Conservation (phyloP, 2,113 vertebrate species). For the Pangasianodon hypophthalmus region DNA sequence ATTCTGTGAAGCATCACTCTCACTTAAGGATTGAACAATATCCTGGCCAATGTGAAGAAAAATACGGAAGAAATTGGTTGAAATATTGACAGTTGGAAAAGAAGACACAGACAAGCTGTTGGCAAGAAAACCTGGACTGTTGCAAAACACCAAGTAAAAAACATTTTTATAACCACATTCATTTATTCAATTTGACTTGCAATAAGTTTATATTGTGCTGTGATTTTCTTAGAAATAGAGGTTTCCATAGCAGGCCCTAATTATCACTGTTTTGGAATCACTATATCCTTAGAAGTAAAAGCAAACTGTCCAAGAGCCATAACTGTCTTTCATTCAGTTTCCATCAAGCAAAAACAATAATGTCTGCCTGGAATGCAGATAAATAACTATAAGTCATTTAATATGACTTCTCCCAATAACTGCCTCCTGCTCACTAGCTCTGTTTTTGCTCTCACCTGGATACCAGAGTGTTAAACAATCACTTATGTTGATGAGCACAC, state of each 20-base stretch:
- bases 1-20: not conserved
- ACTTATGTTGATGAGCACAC: conserved; percentile 17
- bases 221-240: conserved; percentile 21
- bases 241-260: conserved; percentile 31
- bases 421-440: not conserved
- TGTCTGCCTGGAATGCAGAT: conserved; percentile 15
- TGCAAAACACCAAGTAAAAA: conserved; percentile 12
- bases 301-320: conserved; percentile 1
- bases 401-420: conserved; percentile 18
- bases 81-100: not conserved
- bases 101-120: not conserved
- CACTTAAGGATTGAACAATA: not conserved
- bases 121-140: conserved; percentile 13
- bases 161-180: not conserved
- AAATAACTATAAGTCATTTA: conserved; percentile 16
- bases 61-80: conserved; percentile 9
- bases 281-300: conserved; percentile 34
- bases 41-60: not conserved
- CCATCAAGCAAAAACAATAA: conserved; percentile 3
- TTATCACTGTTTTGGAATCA: conserved; percentile 28
- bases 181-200: conserved; percentile 5
- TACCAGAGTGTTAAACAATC: conserved; percentile 30
- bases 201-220: conserved; percentile 37
- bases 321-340: conserved; percentile 14
- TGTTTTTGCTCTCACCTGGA: conserved; percentile 41